A percentile compares a stretch with the other conserved stretches of the same genome.
phyloP scores from a whole-genome alignment of 2,797 vertebrate genomes.

The Anniella stebbinsi region DNA sequence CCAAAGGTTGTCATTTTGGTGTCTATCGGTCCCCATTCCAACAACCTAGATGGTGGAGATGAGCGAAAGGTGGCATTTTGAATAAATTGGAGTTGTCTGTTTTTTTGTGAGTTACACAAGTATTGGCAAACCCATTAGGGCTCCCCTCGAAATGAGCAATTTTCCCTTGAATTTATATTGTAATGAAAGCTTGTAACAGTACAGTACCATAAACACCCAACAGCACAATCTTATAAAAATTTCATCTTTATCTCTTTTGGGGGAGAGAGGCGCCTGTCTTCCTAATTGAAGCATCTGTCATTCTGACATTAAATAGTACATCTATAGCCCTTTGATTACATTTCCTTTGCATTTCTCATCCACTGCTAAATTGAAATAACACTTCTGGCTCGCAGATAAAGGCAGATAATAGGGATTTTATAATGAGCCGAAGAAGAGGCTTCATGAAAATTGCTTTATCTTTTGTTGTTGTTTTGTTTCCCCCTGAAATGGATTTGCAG shows the following conservation, averaged over 20 bases:
- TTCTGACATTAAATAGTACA: constrained; percentile 77
- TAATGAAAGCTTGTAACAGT: constrained; percentile 66
- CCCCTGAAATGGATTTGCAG: constrained; percentile 55
- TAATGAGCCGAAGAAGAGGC: constrained; percentile 71
- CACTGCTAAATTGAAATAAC: constrained; percentile 76
- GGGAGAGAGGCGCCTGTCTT: constrained; percentile 75
- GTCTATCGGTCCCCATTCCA: background rate
- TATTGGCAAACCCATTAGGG: constrained; percentile 33
- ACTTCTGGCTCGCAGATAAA: constrained; percentile 72
- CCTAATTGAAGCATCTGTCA: constrained; percentile 85
- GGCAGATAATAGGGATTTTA: constrained; percentile 70
- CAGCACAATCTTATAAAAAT: constrained; percentile 80
- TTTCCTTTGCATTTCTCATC: constrained; percentile 70
- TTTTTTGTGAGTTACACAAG: background rate
- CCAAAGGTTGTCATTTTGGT: no score
- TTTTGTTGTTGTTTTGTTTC: constrained; percentile 44
- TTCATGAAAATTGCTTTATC: constrained; percentile 59
- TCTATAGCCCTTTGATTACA: constrained; percentile 74
- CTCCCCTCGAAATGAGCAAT: constrained; percentile 48
- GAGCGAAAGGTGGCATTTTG: background rate
- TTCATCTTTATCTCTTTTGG: constrained; percentile 83
- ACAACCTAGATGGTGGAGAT: background rate
- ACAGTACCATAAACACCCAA: constrained; percentile 66
- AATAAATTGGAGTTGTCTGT: background rate
- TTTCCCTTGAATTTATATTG: constrained; percentile 69